These are phyloP conservation scores for Noctua pronuba DNA, from an alignment of 2,888 invertebrate genomes.

Conservation along the genomic window DNA sequence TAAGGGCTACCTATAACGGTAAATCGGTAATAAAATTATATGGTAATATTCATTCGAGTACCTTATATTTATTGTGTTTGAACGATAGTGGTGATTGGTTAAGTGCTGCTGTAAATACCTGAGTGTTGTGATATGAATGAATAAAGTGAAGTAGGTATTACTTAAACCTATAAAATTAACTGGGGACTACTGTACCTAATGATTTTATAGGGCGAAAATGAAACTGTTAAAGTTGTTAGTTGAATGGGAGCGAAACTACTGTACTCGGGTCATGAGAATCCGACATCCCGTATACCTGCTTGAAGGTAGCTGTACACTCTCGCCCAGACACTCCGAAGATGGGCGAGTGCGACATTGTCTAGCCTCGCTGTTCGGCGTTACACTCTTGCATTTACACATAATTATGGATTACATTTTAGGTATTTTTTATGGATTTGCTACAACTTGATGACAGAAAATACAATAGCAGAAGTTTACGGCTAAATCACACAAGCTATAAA, in stretches of 20 bases:
- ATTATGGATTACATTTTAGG: no score
- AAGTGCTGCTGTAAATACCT: constrained; percentile 15
- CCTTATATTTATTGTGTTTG: constrained; percentile 46
- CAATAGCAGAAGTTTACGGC: background rate
- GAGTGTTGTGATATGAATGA: background rate
- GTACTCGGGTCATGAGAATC: no score
- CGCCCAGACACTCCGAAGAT: background rate
- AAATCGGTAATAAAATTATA: constrained; percentile 75
- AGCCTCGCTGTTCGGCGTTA: background rate
- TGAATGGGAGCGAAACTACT: background rate
- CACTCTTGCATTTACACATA: no score
- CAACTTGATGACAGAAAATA: background rate
- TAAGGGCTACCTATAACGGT: constrained; percentile 69
- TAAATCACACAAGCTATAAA: background rate
- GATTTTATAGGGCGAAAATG: background rate
- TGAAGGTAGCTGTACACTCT: no score
- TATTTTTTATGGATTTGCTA: background rate
- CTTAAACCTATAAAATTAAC: background rate
- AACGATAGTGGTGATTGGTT: constrained; percentile 33
- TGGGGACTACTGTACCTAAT: background rate
- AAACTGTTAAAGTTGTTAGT: background rate
- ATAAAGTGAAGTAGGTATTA: background rate
- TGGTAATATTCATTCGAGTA: constrained; percentile 66
- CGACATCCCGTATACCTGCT: no score
- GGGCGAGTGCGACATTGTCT: background rate